Evolutionary conservation across 2,113 vertebrate species (phyloP).

Genomic region (Brachypodius melanocephalos): DNA sequence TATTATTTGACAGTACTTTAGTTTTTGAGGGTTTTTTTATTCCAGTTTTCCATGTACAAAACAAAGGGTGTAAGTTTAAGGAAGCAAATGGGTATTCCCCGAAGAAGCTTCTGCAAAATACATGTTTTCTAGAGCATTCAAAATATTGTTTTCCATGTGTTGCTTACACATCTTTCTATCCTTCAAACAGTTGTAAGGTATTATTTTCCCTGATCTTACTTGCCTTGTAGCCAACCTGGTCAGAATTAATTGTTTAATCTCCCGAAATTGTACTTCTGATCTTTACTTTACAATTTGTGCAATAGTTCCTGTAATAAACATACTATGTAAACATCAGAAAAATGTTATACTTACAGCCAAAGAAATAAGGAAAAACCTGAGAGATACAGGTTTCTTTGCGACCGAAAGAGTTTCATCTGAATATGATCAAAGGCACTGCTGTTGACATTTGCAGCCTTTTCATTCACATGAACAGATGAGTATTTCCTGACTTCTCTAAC

Average conservation of each 20-base stretch:
- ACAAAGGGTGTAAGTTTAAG: neutral
- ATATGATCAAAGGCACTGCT: constrained; percentile 82
- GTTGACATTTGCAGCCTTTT: constrained; percentile 69
- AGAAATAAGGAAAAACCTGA: constrained; percentile 96
- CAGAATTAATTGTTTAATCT: neutral
- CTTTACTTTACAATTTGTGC: neutral
- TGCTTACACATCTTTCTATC: neutral
- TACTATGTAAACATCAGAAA: neutral
- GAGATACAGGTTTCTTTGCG: constrained; percentile 96
- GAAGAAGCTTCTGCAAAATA: neutral
- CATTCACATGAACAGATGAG: constrained; percentile 66
- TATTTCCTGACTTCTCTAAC: constrained; percentile 92
- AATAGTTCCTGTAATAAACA: neutral
- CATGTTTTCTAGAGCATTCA: neutral
- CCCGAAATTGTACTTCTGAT: neutral
- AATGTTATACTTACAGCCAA: constrained; percentile 86
- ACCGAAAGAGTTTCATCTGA: constrained; percentile 96
- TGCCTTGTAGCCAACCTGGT: neutral
- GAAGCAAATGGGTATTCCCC: neutral
- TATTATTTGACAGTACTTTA: neutral
- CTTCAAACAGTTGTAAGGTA: neutral
- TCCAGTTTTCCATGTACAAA: neutral
- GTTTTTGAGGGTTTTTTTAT: neutral
- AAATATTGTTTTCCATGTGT: neutral
- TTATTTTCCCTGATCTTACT: neutral